A percentile compares a stretch with the other conserved stretches of the same genome.
These are phyloP conservation scores for Bergia sp. DNA, from an alignment of 92 coral and sea anemone species.

Conservation along the genomic window DNA sequence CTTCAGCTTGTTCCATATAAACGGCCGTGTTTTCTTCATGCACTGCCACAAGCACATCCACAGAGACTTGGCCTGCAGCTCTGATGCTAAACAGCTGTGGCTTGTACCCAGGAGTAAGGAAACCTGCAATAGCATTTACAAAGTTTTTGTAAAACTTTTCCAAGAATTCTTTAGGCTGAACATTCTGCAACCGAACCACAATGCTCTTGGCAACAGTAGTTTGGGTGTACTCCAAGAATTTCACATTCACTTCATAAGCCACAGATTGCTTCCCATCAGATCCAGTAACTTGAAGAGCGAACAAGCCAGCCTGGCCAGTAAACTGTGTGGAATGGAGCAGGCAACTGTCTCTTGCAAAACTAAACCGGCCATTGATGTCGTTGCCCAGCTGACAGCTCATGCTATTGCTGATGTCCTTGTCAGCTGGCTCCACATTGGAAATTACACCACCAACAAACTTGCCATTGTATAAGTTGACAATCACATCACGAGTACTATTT, in stretches of 20 bases:
- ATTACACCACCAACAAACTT: slow-evolving; percentile 77
- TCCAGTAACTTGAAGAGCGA: slow-evolving; percentile 76
- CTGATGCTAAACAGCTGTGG: slow-evolving; percentile 77
- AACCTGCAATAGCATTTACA: slow-evolving; percentile 61
- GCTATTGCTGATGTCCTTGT: slow-evolving; percentile 76
- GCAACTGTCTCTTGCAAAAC: slow-evolving; percentile 78
- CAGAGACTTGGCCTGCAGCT: slow-evolving; percentile 58
- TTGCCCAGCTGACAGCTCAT: slow-evolving; percentile 72
- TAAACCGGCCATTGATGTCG: slow-evolving; percentile 60
- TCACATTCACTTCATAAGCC: slow-evolving; percentile 68
- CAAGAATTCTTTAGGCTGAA: slow-evolving; percentile 65
- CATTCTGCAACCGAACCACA: slow-evolving; percentile 69
- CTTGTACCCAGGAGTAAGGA: slow-evolving; percentile 62
- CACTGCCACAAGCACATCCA: slow-evolving; percentile 78
- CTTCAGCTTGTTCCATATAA: slow-evolving; percentile 59
- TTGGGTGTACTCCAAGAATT: slow-evolving; percentile 72
- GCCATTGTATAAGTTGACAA: slow-evolving; percentile 71
- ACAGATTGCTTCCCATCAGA: slow-evolving; percentile 77
- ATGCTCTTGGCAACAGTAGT: slow-evolving; percentile 69
- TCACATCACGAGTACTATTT: slow-evolving; percentile 74
- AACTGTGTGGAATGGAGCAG: slow-evolving; percentile 58
- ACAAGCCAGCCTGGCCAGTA: slow-evolving; percentile 48
- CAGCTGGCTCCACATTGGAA: slow-evolving; percentile 85
- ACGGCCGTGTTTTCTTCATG: slow-evolving; percentile 46
- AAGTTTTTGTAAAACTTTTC: slow-evolving; percentile 64